A percentile compares a stretch with the other conserved stretches of the same genome.
Conservation (phyloP, 2,888 invertebrate species). For the Ochlodes sylvanus region DNA sequence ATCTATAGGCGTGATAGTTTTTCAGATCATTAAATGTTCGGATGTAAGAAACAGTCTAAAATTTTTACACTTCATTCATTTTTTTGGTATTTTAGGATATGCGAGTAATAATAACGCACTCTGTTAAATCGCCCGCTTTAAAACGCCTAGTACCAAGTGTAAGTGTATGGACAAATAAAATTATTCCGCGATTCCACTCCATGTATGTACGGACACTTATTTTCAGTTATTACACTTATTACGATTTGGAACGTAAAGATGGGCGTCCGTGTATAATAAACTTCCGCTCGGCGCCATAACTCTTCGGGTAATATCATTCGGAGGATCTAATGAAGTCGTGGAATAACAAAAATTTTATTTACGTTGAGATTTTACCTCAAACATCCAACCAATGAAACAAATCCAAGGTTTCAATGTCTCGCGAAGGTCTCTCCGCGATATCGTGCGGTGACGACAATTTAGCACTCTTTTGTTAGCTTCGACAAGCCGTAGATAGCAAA, state of each 20-base stretch:
- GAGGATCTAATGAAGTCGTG: slow-evolving; percentile 67
- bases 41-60: too few species aligned
- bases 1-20: too few species aligned
- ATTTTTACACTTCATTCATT: too few species aligned
- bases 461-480: slow-evolving; percentile 50
- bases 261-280: slow-evolving; percentile 34
- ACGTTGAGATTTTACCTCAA: slow-evolving; percentile 65
- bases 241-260: slow-evolving; percentile 21
- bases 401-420: slow-evolving; percentile 63
- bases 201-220: neutral
- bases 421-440: slow-evolving; percentile 52
- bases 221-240: slow-evolving; percentile 25
- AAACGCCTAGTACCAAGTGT: too few species aligned
- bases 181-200: neutral
- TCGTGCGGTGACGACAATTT: slow-evolving; percentile 53
- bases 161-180: too few species aligned
- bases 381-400: slow-evolving; percentile 58
- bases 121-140: too few species aligned
- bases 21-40: too few species aligned
- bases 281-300: slow-evolving; percentile 47
- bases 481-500: neutral
- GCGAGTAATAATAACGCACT: too few species aligned
- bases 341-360: slow-evolving; percentile 66
- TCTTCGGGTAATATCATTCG: slow-evolving; percentile 52
- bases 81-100: too few species aligned